phyloP scores from a whole-genome alignment of 2,113 vertebrate species.

The Sturnira hondurensis region DNA sequence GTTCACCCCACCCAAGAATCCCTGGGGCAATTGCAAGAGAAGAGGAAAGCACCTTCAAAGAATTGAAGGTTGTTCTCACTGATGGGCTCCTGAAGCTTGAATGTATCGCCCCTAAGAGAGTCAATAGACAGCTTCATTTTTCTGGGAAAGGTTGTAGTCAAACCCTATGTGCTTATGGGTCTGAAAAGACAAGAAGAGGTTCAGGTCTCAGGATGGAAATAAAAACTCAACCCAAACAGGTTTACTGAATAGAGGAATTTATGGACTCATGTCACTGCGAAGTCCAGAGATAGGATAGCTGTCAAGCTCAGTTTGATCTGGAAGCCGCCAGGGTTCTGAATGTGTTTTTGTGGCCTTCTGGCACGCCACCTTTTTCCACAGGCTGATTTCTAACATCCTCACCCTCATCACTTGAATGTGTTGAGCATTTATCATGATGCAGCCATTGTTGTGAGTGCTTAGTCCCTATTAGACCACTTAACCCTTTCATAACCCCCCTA shows the following conservation, averaged over 20 bases:
- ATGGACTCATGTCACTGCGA: not conserved
- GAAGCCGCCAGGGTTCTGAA: not conserved
- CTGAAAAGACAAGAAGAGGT: not conserved
- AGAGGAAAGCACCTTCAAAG: not conserved
- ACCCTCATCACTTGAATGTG: not conserved
- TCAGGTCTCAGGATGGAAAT: not conserved
- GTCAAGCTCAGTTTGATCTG: not conserved
- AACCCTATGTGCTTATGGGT: not conserved
- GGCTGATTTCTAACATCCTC: not conserved
- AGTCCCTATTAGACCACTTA: not conserved
- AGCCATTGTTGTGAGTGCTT: not conserved
- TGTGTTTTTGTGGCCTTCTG: not conserved
- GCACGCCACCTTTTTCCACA: not conserved
- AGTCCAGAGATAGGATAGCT: not conserved
- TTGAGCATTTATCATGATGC: not conserved
- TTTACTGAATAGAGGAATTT: not conserved
- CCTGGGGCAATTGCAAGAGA: not conserved
- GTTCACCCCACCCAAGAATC: not conserved
- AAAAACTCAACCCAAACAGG: not conserved
- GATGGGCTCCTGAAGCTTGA: not conserved
- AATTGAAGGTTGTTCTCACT: not conserved
- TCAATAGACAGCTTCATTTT: not conserved
- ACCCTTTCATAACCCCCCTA: not conserved
- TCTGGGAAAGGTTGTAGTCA: not conserved
- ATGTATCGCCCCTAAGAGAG: accelerated